phyloP scores from a whole-genome alignment of 2,797 vertebrate genomes.

The Emys orbicularis region DNA sequence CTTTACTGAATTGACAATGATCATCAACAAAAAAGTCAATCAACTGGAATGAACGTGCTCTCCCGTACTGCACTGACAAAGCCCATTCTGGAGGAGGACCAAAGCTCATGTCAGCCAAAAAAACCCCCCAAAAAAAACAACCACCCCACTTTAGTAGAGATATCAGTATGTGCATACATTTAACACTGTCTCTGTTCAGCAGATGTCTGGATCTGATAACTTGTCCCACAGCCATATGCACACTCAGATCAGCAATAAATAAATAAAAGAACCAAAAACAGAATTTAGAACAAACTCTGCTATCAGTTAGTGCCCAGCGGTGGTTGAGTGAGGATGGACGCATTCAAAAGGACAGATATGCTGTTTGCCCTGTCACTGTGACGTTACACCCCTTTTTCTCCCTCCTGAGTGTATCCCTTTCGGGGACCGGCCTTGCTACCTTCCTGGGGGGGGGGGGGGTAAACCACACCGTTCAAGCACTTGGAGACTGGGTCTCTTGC shows the following conservation, averaged over 20 bases:
- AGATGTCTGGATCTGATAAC: not conserved
- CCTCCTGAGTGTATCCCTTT: not conserved
- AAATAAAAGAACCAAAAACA: not conserved
- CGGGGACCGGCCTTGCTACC: not conserved
- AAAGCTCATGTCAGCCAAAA: not conserved
- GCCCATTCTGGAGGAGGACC: not conserved
- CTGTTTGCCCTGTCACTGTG: not conserved
- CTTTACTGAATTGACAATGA: not conserved
- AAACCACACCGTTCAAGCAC: not conserved
- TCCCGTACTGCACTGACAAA: not conserved
- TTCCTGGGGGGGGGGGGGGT: rapidly evolving
- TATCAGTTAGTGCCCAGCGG: not conserved
- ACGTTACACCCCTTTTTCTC: not conserved
- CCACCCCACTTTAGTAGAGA: not conserved
- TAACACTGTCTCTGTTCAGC: not conserved
- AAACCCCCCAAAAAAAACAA: not conserved
- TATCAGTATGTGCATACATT: not conserved
- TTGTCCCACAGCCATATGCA: not conserved
- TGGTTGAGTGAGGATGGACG: not conserved
- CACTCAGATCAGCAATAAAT: not conserved
- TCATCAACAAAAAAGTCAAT: too few relatives aligned
- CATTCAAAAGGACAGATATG: not conserved
- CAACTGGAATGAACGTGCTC: not conserved
- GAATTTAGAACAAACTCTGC: not conserved
- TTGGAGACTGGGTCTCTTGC: not conserved